phyloP scores from a whole-genome alignment of 1,140 invertebrate species.

The Brachionus rotundiformis region DNA sequence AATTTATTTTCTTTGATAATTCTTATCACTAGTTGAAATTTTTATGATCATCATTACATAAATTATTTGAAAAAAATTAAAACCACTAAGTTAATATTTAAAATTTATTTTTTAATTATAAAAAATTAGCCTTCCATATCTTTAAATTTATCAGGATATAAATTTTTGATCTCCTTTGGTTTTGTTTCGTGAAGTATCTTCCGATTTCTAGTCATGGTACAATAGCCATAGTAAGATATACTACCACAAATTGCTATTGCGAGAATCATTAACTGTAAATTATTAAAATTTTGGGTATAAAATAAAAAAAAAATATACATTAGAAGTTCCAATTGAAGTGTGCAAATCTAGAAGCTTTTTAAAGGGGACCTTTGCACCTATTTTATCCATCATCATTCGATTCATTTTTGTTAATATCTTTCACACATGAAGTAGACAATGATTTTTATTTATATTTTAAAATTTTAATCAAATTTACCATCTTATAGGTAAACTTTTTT shows the following conservation, averaged over 20 bases:
- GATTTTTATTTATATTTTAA: no score
- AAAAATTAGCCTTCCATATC: neutral
- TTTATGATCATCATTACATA: neutral
- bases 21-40: no score
- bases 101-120: neutral
- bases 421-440: neutral
- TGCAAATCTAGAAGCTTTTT: conserved; percentile 12
- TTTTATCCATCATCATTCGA: neutral
- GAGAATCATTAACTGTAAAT: neutral
- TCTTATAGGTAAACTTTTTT: neutral
- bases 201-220: neutral
- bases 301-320: neutral
- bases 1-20: no score
- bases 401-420: neutral
- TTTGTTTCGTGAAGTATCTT: neutral
- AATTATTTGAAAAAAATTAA: no score
- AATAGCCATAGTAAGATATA: conserved; percentile 2
- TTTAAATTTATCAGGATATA: neutral
- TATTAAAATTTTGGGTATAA: neutral
- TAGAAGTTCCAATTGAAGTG: conserved; percentile 25
- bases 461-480: neutral
- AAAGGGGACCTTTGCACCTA: neutral
- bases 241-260: neutral
- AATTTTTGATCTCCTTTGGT: neutral
- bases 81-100: no score